Evolutionary conservation across 2,888 invertebrate species (phyloP).

Genomic region (Lissonota sp.): DNA sequence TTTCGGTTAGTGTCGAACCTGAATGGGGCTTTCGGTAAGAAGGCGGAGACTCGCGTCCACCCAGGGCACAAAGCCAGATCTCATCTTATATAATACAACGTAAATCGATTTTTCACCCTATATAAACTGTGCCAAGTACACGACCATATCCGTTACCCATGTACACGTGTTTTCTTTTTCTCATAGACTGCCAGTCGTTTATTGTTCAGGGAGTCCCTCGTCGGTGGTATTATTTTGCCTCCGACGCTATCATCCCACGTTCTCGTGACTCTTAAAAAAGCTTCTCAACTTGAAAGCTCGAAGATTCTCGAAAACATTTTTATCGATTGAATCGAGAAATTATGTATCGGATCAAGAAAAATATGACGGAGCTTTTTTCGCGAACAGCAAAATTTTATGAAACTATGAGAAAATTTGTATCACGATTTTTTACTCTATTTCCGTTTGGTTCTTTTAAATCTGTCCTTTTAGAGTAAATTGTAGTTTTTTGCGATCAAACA

Average conservation of each 20-base stretch:
- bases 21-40: slow-evolving; percentile 8
- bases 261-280: not conserved
- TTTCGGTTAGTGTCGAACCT: not conserved
- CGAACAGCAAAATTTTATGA: not conserved
- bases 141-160: not conserved
- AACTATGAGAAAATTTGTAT: no score
- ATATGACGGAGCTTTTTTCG: not conserved
- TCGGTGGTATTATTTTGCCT: slow-evolving; percentile 16
- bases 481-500: no score
- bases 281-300: not conserved
- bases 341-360: not conserved
- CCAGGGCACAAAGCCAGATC: slow-evolving; percentile 20
- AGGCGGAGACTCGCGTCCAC: not conserved
- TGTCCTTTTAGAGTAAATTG: no score
- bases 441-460: no score
- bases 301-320: not conserved
- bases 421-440: no score
- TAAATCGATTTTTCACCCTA: slow-evolving; percentile 21
- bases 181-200: slow-evolving; percentile 5
- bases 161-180: slow-evolving; percentile 10
- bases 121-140: not conserved
- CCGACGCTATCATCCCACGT: not conserved
- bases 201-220: slow-evolving; percentile 28
- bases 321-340: slow-evolving; percentile 9
- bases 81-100: not conserved